Conservation (phyloP, 1,140 invertebrate species). For the Bilobella aurantiaca region DNA sequence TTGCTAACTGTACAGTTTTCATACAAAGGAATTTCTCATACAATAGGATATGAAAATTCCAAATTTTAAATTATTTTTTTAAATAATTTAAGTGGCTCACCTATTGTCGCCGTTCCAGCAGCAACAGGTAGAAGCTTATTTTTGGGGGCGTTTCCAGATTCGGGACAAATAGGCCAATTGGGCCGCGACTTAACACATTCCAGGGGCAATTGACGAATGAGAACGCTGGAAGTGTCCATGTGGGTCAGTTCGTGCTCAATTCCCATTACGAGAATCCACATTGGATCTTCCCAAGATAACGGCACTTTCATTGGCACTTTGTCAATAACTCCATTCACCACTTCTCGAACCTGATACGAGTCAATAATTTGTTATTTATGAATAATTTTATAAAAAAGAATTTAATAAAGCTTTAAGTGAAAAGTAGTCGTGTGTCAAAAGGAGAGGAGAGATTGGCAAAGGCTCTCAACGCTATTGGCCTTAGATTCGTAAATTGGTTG, state of each 20-base stretch:
- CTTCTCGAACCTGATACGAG: neutral
- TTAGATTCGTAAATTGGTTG: too few species aligned
- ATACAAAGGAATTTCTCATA: neutral
- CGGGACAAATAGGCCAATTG: neutral
- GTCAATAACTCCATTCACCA: neutral
- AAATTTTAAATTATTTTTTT: too few species aligned
- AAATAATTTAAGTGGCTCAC: too few species aligned
- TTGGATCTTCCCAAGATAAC: neutral
- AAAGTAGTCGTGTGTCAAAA: too few species aligned
- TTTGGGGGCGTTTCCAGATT: neutral
- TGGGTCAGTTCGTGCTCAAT: neutral
- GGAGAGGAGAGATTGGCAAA: too few species aligned
- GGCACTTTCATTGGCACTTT: neutral
- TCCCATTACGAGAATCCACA: neutral
- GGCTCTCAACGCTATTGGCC: too few species aligned
- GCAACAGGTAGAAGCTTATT: neutral
- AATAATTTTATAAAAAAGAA: too few species aligned
- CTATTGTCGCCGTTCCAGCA: neutral
- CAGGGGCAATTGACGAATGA: neutral
- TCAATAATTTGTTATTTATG: too few species aligned
- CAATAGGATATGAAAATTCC: too few species aligned
- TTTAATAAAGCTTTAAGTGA: too few species aligned
- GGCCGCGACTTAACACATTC: neutral
- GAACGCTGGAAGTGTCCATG: neutral
- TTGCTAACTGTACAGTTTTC: neutral